Conservation (phyloP, 2,888 invertebrate genomes). For the Troides aeacus region DNA sequence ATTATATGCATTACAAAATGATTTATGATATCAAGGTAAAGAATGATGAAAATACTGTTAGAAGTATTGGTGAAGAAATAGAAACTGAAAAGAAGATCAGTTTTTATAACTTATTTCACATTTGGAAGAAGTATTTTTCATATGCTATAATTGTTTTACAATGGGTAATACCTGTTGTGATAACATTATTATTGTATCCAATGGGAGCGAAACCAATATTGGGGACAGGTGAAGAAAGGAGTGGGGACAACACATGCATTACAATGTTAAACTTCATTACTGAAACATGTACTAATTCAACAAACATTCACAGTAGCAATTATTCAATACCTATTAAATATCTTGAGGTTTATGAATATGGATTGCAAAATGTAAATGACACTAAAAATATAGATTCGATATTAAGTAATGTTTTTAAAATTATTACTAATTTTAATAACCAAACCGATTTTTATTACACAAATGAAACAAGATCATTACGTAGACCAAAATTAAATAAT, state of each 20-base stretch:
- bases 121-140: conserved; percentile 58
- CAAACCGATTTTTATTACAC: conserved; percentile 42
- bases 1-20: conserved; percentile 69
- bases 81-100: conserved; percentile 33
- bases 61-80: conserved; percentile 43
- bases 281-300: conserved; percentile 44
- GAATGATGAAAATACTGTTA: conserved; percentile 56
- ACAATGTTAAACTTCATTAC: conserved; percentile 54
- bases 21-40: conserved; percentile 49
- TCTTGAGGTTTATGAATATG: conserved; percentile 50
- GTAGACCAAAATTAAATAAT: conserved; percentile 48
- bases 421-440: conserved; percentile 55
- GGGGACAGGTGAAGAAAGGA: conserved; percentile 44
- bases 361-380: conserved; percentile 40
- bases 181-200: conserved; percentile 63
- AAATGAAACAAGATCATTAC: conserved; percentile 46
- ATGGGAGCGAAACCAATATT: conserved; percentile 54
- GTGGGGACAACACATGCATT: conserved; percentile 53
- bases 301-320: conserved; percentile 32
- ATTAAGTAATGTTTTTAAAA: conserved; percentile 56
- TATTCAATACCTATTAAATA: conserved; percentile 41
- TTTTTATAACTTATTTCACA: conserved; percentile 37
- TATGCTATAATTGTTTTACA: conserved; percentile 57
- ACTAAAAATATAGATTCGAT: conserved; percentile 48
- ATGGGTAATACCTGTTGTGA: conserved; percentile 62